phyloP scores from a whole-genome alignment of 2,797 vertebrate species.

The Anolis apletophallus region DNA sequence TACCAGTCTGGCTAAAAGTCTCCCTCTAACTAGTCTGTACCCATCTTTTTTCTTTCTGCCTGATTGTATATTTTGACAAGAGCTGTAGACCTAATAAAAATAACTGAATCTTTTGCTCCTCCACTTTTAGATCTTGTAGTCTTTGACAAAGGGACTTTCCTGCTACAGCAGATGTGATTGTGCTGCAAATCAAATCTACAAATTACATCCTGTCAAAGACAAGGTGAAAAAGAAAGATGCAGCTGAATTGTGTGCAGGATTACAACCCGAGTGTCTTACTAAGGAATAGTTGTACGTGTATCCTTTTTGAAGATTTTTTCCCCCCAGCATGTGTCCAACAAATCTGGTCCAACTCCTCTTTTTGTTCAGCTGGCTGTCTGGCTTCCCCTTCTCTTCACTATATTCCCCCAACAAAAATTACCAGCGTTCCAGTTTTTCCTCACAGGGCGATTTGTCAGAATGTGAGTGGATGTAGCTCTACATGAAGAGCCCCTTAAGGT shows the following conservation, averaged over 20 bases:
- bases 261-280: background rate
- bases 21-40: background rate
- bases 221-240: background rate
- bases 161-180: background rate
- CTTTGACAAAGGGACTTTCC: background rate
- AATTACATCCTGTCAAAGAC: background rate
- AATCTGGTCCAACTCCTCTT: background rate
- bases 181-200: background rate
- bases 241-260: background rate
- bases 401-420: background rate
- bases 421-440: background rate
- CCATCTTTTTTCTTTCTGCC: background rate
- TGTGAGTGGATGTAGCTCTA: background rate
- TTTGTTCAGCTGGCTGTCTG: background rate
- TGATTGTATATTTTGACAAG: background rate
- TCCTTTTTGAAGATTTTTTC: background rate
- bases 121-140: background rate
- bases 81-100: background rate
- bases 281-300: background rate
- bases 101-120: background rate
- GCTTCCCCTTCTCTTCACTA: background rate
- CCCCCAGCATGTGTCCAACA: background rate
- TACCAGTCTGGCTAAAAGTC: background rate
- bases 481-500: constrained; percentile 6
- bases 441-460: background rate